A percentile compares a stretch with the other conserved stretches of the same genome.
These are phyloP conservation scores for Holotrichia oblita DNA, from an alignment of 1,140 invertebrate genomes.

Conservation along the genomic window DNA sequence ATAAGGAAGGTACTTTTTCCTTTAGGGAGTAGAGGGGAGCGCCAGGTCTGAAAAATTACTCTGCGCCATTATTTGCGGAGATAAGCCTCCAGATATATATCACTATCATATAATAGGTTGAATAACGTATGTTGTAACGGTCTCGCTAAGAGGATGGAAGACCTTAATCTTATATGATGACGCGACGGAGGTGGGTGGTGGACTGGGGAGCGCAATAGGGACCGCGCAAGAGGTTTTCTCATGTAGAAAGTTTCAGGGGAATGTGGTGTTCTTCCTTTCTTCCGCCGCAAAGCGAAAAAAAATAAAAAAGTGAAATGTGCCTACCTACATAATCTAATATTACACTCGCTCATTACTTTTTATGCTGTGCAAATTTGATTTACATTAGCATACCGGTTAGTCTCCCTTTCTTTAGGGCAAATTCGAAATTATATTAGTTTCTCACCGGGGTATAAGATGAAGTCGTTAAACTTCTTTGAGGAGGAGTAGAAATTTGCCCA, in stretches of 20 bases:
- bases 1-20: neutral
- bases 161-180: slow-evolving; percentile 48
- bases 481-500: neutral
- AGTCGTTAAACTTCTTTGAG: slow-evolving; percentile 15
- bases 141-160: slow-evolving; percentile 49
- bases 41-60: slow-evolving; percentile 24
- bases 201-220: slow-evolving; percentile 41
- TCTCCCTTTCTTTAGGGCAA: neutral
- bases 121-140: slow-evolving; percentile 51
- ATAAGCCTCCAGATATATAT: slow-evolving; percentile 46
- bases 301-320: neutral
- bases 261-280: neutral
- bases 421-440: slow-evolving; percentile 27
- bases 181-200: slow-evolving; percentile 33
- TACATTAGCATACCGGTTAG: slow-evolving; percentile 35
- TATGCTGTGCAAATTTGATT: slow-evolving; percentile 34
- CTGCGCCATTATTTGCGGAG: slow-evolving; percentile 24
- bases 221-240: neutral
- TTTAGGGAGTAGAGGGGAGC: neutral
- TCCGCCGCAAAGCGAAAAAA: neutral
- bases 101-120: slow-evolving; percentile 54
- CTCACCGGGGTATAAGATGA: neutral
- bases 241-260: neutral
- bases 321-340: slow-evolving; percentile 35
- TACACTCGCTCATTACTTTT: slow-evolving; percentile 31